Evolutionary conservation across 2,113 vertebrate species (phyloP), one percentile per base, ranked within the genome.

Genomic region (Psittacus erithacus): DNA sequence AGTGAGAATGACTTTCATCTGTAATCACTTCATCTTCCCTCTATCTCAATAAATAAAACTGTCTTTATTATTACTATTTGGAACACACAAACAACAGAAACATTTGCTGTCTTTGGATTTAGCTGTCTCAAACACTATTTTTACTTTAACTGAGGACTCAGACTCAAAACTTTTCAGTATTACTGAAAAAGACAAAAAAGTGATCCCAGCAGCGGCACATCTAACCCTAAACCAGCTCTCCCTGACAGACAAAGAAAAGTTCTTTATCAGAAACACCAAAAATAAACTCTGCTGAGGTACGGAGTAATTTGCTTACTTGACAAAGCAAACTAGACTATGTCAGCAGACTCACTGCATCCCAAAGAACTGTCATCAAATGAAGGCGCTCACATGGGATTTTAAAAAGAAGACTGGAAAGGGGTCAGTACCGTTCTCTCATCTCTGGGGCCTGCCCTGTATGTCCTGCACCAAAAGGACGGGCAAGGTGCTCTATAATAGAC

Each of bases 131-230:
- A 82, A 67, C 17, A n/a, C 28, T 70, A 41, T 11, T 82, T 73
- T 39, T 47, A 64, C 31, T 86, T 64, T 20, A 91, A 29, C 41
- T 71, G 10, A 93, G 39, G 25, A 53, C 4, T 13, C 57, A 50
- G 35, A 50, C 43, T 82, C 33, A 76, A 88, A 93, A 67, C 31
- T 53, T 86, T n/a, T 59, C 33, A 59, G 10, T 22, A 59, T 74
- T 62, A 43, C 44, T 67, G 69, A 87, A 69, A 29, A 86, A 31
- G 28, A 62, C 29, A 77, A 69, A 95, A 95, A 93, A 60, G 20
- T 4, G 0, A 77, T 55, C 10, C 59, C 44, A 83, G 52, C n/a
- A 68, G 50, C 1, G 0, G 39, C 44, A 57, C 1, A 0, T 47
- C 35, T 73, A 60, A 92, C 39, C 14, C 49, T 69, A 93, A 91